A percentile compares a stretch with the other conserved stretches of the same genome.
These are phyloP conservation scores for Pterophyllum scalare DNA, from an alignment of 2,113 vertebrate genomes.

Conservation along the genomic window DNA sequence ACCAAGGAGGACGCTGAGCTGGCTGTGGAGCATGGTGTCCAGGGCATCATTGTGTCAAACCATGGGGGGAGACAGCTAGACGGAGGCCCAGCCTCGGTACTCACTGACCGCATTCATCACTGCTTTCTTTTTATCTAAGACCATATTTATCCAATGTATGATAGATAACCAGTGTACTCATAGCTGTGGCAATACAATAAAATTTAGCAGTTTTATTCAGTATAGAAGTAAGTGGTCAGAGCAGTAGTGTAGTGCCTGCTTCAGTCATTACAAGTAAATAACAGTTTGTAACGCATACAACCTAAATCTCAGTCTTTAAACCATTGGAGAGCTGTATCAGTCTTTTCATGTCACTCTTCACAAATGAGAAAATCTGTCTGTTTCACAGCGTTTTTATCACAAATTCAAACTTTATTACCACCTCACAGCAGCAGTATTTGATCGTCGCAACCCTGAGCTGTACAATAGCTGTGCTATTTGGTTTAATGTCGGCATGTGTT, in stretches of 20 bases:
- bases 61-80: slow-evolving; percentile 96
- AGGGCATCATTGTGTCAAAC: slow-evolving; percentile 95
- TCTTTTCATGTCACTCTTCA: neutral
- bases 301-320: no score
- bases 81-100: slow-evolving; percentile 89
- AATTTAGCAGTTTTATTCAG: no score
- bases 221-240: no score
- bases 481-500: neutral
- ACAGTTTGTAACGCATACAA: no score
- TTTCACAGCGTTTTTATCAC: neutral
- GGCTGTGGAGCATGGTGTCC: slow-evolving; percentile 89
- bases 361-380: neutral
- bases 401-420: neutral
- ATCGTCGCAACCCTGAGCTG: neutral
- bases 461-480: neutral
- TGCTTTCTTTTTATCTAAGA: neutral
- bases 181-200: no score
- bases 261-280: no score
- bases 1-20: slow-evolving; percentile 96
- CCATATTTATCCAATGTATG: neutral
- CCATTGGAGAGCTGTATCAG: no score
- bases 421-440: neutral
- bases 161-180: neutral
- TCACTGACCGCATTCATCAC: neutral
- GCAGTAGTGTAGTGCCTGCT: no score